A percentile compares a stretch with the other conserved stretches of the same genome.
Conservation (phyloP, 2,888 invertebrate genomes). For the Creontiades dilutus region DNA sequence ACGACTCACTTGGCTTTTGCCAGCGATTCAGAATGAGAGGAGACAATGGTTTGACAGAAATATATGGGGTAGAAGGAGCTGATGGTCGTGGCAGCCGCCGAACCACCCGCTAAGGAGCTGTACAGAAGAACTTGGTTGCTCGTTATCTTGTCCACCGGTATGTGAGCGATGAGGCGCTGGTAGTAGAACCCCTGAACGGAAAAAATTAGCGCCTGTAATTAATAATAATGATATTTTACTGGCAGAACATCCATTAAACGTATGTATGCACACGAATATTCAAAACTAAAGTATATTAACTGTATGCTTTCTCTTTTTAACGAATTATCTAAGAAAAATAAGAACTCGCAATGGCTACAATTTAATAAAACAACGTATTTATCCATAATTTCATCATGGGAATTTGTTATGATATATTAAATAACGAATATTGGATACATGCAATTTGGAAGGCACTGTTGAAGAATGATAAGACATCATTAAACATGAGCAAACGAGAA, state of each 20-base stretch:
- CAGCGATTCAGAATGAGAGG: conserved; percentile 46
- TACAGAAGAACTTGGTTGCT: conserved; percentile 34
- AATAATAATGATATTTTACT: neutral
- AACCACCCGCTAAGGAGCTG: conserved; percentile 10
- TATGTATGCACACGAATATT: no score
- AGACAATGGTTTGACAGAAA: conserved; percentile 51
- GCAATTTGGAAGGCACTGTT: no score
- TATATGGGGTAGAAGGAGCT: conserved; percentile 40
- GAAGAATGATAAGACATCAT: no score
- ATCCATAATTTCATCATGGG: no score
- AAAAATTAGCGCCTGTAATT: conserved; percentile 37
- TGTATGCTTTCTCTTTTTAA: no score
- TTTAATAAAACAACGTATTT: no score
- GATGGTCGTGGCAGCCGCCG: conserved; percentile 41
- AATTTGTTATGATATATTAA: no score
- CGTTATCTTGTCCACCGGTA: neutral
- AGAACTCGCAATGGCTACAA: no score
- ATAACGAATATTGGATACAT: no score
- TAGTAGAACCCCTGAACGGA: conserved; percentile 43
- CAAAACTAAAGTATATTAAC: no score
- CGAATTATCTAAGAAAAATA: no score
- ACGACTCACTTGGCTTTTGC: conserved; percentile 33
- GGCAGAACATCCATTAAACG: neutral
- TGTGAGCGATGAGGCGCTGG: neutral
- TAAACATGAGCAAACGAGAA: no score